Base-by-base conservation (phyloP, 2,888 invertebrate genomes). In the Amphimallon solstitiale region DNA sequence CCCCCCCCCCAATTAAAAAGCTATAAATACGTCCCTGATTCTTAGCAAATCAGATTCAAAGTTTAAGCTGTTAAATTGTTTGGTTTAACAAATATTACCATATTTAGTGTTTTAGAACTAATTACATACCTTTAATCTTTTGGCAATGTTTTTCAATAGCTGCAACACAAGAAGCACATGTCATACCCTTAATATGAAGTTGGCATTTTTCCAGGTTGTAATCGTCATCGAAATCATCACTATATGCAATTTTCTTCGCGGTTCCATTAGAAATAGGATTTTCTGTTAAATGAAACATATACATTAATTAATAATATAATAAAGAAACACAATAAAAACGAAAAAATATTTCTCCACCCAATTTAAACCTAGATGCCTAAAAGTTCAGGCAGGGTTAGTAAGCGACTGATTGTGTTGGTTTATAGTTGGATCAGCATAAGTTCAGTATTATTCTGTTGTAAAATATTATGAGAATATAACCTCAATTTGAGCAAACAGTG, bases 141-240 rank as follows among this genome's bases (percentile, higher is more conserved):
- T 88, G 86, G 74, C 96, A 91, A 76, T 94, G 94, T 77, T 95
- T 95, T 83, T 99, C 98, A 51, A 99, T 98, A 12, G 95, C 93
- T 10, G 94, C 91, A 0, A 98, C 97, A 81, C 98, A 98, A 0
- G 96, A 94, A 0, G 95, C 94, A 78, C 97, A 97, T 0, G 97
- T 97, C 96, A 99, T 97, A 10, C 97, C 97, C 70, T 91, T 87
- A 52, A 95, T 89, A 74, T 92, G 90, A 3, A 93, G 77, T 65
- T 89, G 89, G 73, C 92, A 92, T 82, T 82, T 85, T 66, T 79
- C 84, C 73, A 73, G 77, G 70, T 66, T 77, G 12, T 65, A 35
- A 17, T 70, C 68, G n/a, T 51, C 60, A 29, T 65, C 51, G 23
- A 62, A 62, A 2, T 60, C 68, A n/a, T 60, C 48, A 12, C 59